Base-by-base conservation (phyloP, 2,888 invertebrate genomes). In the Phyllotreta cruciferae region DNA sequence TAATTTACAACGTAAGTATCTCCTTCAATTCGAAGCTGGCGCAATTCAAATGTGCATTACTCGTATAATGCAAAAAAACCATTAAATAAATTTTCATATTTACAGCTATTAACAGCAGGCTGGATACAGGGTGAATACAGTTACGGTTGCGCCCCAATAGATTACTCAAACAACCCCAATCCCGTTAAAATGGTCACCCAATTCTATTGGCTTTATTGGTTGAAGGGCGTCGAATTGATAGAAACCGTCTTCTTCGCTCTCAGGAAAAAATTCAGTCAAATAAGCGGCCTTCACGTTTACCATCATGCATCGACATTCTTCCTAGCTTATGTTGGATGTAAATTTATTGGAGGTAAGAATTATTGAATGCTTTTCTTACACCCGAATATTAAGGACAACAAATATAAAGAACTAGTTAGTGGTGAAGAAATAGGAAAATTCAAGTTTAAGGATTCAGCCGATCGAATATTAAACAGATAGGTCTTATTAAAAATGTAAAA, bases 241-340 rank as follows among this genome's bases (percentile, higher is more conserved):
- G 92, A 92, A 78, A 92, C 92, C 0, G 75, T 87, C 3, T 87
- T 91, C 77, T 92, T 92, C 74, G 80, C 90, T 9, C 75, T 92
- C 70, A 83, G 92, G 64, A 90, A 90, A 78, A 91, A 88, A 76
- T 83, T 86, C 63, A 85, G 85, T 47, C 92, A 92, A 80, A 87
- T 90, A 5, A 87, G 91, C 0, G 86, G 85, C 66, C 80, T 92
- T 49, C 92, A 92, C 71, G 80, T 92, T 1, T 91, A 91, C 74
- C 92, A 92, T 79, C 92, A 92, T 70, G 80, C 85, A 53, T 83
- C 86, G 53, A 85, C 89, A 0, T 76, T 88, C 38, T 74, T 84
- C 8, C 80, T 90, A 2, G 78, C 86, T 0, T 91, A 89, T 86
- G 69, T 85, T 0, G 85, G 82, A 0, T 82, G 85, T 39, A 89